Evolutionary conservation across 2,113 vertebrate genomes (phyloP).

Genomic region (Propithecus coquereli): DNA sequence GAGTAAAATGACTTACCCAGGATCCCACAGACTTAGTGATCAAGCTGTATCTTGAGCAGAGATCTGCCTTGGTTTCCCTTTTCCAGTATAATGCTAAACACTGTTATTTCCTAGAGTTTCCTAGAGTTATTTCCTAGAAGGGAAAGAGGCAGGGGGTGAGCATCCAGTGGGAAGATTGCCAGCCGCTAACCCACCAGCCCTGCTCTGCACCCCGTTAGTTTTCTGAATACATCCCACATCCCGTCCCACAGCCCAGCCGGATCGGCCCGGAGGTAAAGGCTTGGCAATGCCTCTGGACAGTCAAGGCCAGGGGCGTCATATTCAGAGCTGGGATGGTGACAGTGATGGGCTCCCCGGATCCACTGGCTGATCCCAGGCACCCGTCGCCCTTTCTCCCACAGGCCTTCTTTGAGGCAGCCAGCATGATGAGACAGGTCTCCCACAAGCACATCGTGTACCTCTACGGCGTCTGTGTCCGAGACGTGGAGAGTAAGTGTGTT

Average conservation of each 20-base stretch:
- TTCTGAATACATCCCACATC: not conserved
- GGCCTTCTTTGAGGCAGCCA: constrained; percentile 98
- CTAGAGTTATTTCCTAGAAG: not conserved
- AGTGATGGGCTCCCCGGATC: not conserved
- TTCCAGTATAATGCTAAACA: not conserved
- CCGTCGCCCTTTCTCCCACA: constrained; percentile 62
- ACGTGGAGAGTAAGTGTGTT: constrained; percentile 92
- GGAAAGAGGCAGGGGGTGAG: not conserved
- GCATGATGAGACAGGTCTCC: constrained; percentile 97
- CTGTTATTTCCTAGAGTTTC: not conserved
- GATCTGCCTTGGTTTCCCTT: not conserved
- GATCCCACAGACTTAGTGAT: not conserved
- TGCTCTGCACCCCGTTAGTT: not conserved
- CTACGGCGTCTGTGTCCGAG: constrained; percentile 94
- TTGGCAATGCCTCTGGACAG: not conserved
- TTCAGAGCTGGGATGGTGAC: not conserved
- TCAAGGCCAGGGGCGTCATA: not conserved
- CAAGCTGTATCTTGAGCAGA: not conserved
- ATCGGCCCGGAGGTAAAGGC: not conserved
- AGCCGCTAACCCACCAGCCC: not conserved
- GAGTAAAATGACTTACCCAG: not conserved
- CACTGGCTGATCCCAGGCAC: not conserved
- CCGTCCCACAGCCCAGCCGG: not conserved
- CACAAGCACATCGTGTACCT: constrained; percentile 97
- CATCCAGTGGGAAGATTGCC: not conserved